Conservation (phyloP, 2,888 invertebrate genomes). For the Myopa testacea region DNA sequence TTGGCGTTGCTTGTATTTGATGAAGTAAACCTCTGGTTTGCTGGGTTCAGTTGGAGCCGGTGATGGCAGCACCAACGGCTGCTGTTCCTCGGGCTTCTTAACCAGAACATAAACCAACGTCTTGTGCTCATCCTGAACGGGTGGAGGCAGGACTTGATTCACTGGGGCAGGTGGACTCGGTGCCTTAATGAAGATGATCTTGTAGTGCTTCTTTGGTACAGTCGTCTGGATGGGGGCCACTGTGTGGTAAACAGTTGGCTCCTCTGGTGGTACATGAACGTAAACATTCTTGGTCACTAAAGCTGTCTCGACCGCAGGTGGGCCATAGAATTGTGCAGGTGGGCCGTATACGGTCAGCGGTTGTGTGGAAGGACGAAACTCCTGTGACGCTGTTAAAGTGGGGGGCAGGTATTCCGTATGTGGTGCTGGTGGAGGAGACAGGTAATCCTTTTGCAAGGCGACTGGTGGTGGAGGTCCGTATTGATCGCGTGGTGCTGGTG, state of each 20-base stretch:
- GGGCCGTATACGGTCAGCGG: conserved; percentile 65
- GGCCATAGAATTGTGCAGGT: conserved; percentile 65
- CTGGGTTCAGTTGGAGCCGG: conserved; percentile 86
- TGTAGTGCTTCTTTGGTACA: conserved; percentile 71
- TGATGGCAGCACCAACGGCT: conserved; percentile 82
- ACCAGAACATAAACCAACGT: conserved; percentile 89
- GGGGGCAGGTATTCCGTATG: conserved; percentile 54
- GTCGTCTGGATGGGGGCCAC: conserved; percentile 67
- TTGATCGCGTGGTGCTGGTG: conserved; percentile 49
- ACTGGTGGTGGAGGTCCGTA: conserved; percentile 53
- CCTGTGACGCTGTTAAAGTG: conserved; percentile 44
- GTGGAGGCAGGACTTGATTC: conserved; percentile 71
- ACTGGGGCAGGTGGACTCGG: conserved; percentile 70
- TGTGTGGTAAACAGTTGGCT: conserved; percentile 67
- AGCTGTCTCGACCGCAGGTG: conserved; percentile 59
- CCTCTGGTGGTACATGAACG: conserved; percentile 72
- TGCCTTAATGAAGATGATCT: conserved; percentile 73
- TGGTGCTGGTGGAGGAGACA: conserved; percentile 56
- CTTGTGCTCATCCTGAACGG: conserved; percentile 89
- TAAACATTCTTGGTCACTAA: conserved; percentile 69
- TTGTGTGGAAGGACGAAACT: conserved; percentile 50
- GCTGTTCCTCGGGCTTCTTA: conserved; percentile 88
- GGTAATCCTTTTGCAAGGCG: conserved; percentile 64
- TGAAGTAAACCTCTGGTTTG: conserved; percentile 92
- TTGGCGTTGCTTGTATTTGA: conserved; percentile 75